Evolutionary conservation across 2,113 vertebrate species (phyloP), one percentile per base, ranked within the genome.

Genomic region (Miniopterus natalensis): DNA sequence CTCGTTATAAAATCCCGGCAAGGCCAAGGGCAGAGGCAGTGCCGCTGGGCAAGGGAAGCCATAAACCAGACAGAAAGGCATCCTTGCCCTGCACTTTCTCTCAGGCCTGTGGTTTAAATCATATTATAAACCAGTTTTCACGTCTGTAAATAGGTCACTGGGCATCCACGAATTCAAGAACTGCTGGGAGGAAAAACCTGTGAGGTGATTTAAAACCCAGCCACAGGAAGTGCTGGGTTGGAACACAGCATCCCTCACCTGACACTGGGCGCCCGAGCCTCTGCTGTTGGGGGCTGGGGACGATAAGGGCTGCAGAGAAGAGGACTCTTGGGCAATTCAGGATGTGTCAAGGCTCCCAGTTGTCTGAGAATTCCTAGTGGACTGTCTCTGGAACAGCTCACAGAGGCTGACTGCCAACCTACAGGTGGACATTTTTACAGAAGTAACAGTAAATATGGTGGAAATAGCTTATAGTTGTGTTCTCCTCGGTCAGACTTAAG

Each of bases 221-320:
- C 49, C 2, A 2, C 65, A 9, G 53, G 65, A 29, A 42, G 40
- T 4, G 5, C 18, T 31, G 23, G 29, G 65, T 23, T 11, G 61
- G 59, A 59, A 47, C 4, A 6, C 6, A 25, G 53, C 2, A 0
- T 29, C 61, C 29, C 53, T 13, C 63, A 3, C 13, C 49, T 0
- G 36, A 80, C 12, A 12, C 14, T 9, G 18, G 40, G 42, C 8
- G 8, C 78, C 81, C 0, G 0, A 5, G 17, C 49, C 84, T 45
- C 57, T 4, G 59, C 27, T 15, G 17, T 13, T 49, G 18, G 79
- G 14, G 25, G 15, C 25, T 40, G 36, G 2, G 1, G 12, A 66
- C 63, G 47, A 25, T 6, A 20, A 53, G 49, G 21, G 40, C 1
- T 29, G 4, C 11, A 0, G 31, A 36, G 10, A 49, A n/a, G n/a